Evolutionary conservation across 2,797 vertebrate species (phyloP).

Genomic region (Pangasius sanitwongsei): DNA sequence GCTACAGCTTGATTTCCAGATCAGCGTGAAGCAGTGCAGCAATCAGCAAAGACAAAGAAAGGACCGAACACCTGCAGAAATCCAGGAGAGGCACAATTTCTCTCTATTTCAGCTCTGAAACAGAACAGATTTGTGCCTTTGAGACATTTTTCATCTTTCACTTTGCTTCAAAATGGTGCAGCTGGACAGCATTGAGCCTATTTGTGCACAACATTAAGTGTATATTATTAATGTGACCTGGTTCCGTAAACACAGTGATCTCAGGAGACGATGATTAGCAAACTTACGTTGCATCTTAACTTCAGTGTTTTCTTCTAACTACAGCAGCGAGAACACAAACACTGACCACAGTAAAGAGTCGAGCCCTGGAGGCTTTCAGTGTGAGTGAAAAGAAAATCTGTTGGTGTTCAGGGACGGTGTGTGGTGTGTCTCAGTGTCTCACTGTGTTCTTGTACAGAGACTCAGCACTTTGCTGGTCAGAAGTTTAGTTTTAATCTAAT

Average conservation of each 20-base stretch:
- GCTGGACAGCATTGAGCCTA: not conserved
- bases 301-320: not conserved
- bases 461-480: not conserved
- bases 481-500: not conserved
- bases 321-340: not conserved
- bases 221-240: not conserved
- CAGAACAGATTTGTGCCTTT: not conserved
- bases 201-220: not conserved
- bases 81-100: not conserved
- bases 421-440: not conserved
- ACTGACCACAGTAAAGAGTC: not conserved
- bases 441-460: not conserved
- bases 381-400: not conserved
- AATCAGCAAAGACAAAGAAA: slow-evolving; percentile 21
- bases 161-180: not conserved
- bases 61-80: slow-evolving; percentile 1
- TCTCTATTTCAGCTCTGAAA: not conserved
- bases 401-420: not conserved
- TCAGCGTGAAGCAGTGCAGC: not conserved
- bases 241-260: not conserved
- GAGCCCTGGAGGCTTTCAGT: not conserved
- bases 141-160: not conserved
- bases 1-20: not conserved
- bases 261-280: too few species aligned
- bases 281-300: not conserved